Conservation (phyloP, 2,797 vertebrate species). For the Vespertilio murinus region DNA sequence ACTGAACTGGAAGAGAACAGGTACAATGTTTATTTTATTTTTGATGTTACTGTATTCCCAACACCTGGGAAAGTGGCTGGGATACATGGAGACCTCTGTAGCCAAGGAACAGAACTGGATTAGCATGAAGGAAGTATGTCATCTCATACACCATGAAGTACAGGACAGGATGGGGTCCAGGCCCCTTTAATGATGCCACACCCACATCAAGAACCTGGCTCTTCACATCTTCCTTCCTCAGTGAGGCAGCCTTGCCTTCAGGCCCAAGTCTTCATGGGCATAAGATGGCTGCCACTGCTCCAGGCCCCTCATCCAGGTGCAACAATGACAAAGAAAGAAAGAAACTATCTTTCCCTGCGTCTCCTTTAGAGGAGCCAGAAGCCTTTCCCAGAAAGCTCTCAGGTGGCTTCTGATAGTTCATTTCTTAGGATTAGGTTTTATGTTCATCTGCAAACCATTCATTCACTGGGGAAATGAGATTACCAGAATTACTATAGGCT, state of each 20-base stretch:
- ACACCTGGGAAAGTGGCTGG: background rate
- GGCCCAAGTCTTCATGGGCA: background rate
- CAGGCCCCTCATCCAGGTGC: background rate
- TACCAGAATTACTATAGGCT: constrained; percentile 50
- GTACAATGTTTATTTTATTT: background rate
- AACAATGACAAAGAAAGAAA: background rate
- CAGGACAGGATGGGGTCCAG: background rate
- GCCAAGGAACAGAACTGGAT: background rate
- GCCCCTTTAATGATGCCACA: background rate
- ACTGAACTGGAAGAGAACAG: background rate
- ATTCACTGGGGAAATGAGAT: constrained; percentile 65
- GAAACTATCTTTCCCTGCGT: background rate
- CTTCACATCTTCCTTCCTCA: background rate
- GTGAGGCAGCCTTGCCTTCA: background rate
- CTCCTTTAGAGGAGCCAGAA: constrained; percentile 29
- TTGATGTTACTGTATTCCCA: background rate
- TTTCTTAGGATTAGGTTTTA: constrained; percentile 69
- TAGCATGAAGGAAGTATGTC: background rate
- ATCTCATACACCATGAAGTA: background rate
- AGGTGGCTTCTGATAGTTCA: constrained; percentile 15
- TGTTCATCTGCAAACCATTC: constrained; percentile 59
- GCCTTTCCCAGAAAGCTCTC: constrained; percentile 35
- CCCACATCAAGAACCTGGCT: background rate
- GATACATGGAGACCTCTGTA: background rate
- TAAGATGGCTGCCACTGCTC: background rate